Evolutionary conservation across 2,113 vertebrate species (phyloP).

Genomic region (Ictalurus punctatus): DNA sequence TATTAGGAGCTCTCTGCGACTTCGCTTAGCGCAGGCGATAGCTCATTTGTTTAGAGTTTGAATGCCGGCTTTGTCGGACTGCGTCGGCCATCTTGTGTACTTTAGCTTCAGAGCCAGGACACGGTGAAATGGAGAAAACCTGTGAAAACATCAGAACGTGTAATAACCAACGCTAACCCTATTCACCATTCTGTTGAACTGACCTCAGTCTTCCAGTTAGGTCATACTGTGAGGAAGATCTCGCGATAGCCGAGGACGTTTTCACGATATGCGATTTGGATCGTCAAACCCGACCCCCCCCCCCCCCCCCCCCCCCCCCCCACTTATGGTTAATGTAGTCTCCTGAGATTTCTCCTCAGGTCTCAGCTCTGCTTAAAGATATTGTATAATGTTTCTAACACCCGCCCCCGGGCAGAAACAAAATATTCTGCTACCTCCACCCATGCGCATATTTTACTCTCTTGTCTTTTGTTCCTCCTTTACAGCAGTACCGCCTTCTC

Average conservation of each 20-base stretch:
- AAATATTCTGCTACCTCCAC: no score
- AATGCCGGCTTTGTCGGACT: constrained; percentile 50
- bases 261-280: no score
- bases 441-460: neutral
- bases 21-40: neutral
- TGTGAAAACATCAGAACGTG: neutral
- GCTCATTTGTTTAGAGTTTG: constrained; percentile 69
- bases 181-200: neutral
- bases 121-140: neutral
- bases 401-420: neutral
- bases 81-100: neutral
- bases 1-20: constrained; percentile 52
- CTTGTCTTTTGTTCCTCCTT: neutral
- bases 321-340: neutral
- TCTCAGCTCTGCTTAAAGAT: neutral
- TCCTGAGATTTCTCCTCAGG: neutral
- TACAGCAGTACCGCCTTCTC: neutral
- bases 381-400: neutral
- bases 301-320: neutral
- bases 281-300: no score
- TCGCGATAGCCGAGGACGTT: neutral
- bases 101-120: neutral
- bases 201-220: neutral
- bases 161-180: neutral
- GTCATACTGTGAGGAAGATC: neutral